Evolutionary conservation across 2,797 vertebrate genomes (phyloP), one percentile per base, ranked within the genome.

Genomic region (Micrastur ruficollis): DNA sequence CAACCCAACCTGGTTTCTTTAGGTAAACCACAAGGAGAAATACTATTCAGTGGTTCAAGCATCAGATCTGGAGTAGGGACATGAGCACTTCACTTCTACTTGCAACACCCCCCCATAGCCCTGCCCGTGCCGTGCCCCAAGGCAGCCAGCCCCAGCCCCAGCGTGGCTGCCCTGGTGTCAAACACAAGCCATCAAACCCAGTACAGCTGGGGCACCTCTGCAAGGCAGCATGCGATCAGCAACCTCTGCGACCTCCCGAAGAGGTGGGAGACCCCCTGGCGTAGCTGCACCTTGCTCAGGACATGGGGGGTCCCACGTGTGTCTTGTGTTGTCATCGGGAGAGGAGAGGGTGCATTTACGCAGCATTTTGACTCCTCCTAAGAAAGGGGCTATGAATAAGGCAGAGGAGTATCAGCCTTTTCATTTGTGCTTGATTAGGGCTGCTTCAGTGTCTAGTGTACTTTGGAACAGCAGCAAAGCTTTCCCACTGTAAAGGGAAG

Each of bases 291-390:
- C 21, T 79, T 0, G 2, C 23, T 46, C 6, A 7, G 49, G 5
- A 10, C 2, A 8, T 6, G 2, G 14, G 49, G 42, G 4, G 3
- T 46, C 50, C 42, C 3, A 2, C 18, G 5, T 0, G 7, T 53
- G 21, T 49, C 31, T 52, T 6, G 5, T 44, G 4, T 29, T n/a
- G 15, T 23, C 3, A 1, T 36, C 49, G 53, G 61, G 55, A 72
- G 61, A 8, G 19, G 14, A 31, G 3, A 25, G 34, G 12, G 12
- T 49, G 29, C 21, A 27, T 73, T 68, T 63, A 42, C 7, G 73
- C 29, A 67, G 27, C 31, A 19, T 68, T 65, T 47, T 65, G 49
- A 36, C 11, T 65, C 25, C 29, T 78, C 29, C 31, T 65, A 40
- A 59, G 55, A 14, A 74, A 29, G 22, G 26, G 34, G 11, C 27